Evolutionary conservation across 1,140 invertebrate species (phyloP).

Genomic region (Drosophila sp.): DNA sequence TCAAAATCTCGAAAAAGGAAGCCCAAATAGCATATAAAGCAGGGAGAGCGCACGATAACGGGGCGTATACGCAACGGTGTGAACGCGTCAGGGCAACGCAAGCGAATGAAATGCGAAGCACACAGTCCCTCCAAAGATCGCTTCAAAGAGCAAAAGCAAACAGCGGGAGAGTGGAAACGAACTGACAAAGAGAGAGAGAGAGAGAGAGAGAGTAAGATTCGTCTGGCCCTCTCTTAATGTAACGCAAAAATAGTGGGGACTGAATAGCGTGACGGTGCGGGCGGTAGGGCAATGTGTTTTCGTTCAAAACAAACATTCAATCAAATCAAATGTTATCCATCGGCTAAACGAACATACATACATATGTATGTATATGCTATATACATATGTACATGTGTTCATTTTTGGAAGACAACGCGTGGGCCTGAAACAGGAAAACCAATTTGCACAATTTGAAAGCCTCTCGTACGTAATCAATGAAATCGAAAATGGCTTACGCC

Average conservation of each 20-base stretch:
- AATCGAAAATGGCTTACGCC: constrained; percentile 10
- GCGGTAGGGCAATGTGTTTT: constrained; percentile 26
- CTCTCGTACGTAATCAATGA: constrained; percentile 31
- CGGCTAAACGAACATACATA: constrained; percentile 11
- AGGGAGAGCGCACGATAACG: constrained; percentile 17
- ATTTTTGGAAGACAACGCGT: constrained; percentile 31
- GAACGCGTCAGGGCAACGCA: constrained; percentile 63
- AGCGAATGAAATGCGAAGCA: constrained; percentile 52
- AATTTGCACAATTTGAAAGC: constrained; percentile 39
- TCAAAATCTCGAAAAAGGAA: constrained; percentile 14
- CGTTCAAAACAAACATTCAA: constrained; percentile 72
- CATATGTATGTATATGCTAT: constrained; percentile 22
- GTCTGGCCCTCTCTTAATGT: constrained; percentile 16
- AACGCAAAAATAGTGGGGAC: neutral
- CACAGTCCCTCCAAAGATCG: constrained; percentile 9
- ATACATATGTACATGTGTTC: constrained; percentile 11
- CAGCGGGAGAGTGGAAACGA: neutral
- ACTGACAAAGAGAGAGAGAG: neutral
- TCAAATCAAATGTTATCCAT: constrained; percentile 48
- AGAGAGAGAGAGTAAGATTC: constrained; percentile 10
- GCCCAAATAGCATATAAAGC: neutral
- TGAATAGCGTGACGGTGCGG: neutral
- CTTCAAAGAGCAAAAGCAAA: constrained; percentile 10
- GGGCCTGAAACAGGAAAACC: constrained; percentile 38
- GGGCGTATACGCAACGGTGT: constrained; percentile 68